Percentiles rank a stretch among this genome's conserved stretches.
These are phyloP conservation scores for Triplophysa yarkandensis DNA, from an alignment of 2,797 vertebrate genomes.

Conservation along the genomic window DNA sequence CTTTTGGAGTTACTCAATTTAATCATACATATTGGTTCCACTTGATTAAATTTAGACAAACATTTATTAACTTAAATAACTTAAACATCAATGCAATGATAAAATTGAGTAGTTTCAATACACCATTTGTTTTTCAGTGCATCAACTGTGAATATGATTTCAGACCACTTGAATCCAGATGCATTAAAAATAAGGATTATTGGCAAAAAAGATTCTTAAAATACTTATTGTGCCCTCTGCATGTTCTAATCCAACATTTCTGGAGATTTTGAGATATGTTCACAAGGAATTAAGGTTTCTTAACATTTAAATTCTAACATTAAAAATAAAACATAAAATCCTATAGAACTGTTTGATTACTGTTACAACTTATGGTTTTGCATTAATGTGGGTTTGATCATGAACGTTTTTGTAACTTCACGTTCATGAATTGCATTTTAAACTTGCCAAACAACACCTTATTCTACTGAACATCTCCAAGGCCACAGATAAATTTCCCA, in stretches of 20 bases:
- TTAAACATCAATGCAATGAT: no score
- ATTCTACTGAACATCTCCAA: neutral
- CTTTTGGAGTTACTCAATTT: no score
- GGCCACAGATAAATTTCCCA: neutral
- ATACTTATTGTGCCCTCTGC: slow-evolving; percentile 10
- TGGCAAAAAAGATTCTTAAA: no score
- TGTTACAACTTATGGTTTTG: neutral
- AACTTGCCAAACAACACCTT: neutral
- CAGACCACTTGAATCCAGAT: no score
- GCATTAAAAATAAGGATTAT: no score
- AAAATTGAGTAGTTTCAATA: no score
- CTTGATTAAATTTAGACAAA: no score
- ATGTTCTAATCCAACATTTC: slow-evolving; percentile 15
- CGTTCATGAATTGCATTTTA: slow-evolving; percentile 1
- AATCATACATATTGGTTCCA: no score
- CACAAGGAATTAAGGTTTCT: neutral
- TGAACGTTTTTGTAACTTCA: slow-evolving; percentile 1
- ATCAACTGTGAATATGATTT: no score
- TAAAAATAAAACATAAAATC: no score
- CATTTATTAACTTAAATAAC: no score
- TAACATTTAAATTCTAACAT: neutral
- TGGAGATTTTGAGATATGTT: neutral
- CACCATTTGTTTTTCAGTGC: no score
- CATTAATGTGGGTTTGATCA: slow-evolving; percentile 25
- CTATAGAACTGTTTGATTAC: slow-evolving; percentile 7